Conservation (phyloP, 2,113 vertebrate species). For the Petromus typicus region DNA sequence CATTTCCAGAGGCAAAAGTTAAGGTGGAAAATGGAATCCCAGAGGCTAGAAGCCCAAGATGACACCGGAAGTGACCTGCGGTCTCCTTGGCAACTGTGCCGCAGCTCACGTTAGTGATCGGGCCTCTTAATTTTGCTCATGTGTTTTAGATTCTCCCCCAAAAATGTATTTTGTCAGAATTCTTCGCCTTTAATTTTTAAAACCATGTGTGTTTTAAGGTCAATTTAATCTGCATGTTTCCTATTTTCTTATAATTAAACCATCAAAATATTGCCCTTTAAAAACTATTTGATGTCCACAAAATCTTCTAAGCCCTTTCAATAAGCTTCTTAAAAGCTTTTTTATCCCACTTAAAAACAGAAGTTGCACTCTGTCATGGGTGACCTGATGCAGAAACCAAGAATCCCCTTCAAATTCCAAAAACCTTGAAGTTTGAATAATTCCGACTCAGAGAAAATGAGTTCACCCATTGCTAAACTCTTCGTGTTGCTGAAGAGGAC, state of each 20-base stretch:
- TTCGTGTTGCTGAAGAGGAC: slow-evolving; percentile 64
- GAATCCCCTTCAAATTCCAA: slow-evolving; percentile 72
- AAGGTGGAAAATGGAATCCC: neutral
- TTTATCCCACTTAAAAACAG: slow-evolving; percentile 77
- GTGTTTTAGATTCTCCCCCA: slow-evolving; percentile 74
- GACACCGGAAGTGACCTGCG: neutral
- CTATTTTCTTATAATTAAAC: slow-evolving; percentile 83
- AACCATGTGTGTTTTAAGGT: slow-evolving; percentile 80
- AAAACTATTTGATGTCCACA: slow-evolving; percentile 80
- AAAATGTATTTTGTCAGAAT: slow-evolving; percentile 71
- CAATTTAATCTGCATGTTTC: slow-evolving; percentile 83
- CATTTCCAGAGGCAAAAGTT: slow-evolving; percentile 75
- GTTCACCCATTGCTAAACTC: slow-evolving; percentile 63
- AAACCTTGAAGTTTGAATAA: slow-evolving; percentile 76
- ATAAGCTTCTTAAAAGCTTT: slow-evolving; percentile 75
- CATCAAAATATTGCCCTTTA: slow-evolving; percentile 80
- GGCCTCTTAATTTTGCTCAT: slow-evolving; percentile 68
- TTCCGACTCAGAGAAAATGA: slow-evolving; percentile 65
- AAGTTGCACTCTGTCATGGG: slow-evolving; percentile 76
- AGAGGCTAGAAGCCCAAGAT: neutral
- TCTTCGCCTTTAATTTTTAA: slow-evolving; percentile 76
- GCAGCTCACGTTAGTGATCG: neutral
- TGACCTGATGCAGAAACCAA: slow-evolving; percentile 76
- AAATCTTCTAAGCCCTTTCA: slow-evolving; percentile 75
- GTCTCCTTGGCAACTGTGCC: neutral